Evolutionary conservation across 1,140 invertebrate species (phyloP), one percentile per base, ranked within the genome.

Genomic region (Drosophila repletoides): DNA sequence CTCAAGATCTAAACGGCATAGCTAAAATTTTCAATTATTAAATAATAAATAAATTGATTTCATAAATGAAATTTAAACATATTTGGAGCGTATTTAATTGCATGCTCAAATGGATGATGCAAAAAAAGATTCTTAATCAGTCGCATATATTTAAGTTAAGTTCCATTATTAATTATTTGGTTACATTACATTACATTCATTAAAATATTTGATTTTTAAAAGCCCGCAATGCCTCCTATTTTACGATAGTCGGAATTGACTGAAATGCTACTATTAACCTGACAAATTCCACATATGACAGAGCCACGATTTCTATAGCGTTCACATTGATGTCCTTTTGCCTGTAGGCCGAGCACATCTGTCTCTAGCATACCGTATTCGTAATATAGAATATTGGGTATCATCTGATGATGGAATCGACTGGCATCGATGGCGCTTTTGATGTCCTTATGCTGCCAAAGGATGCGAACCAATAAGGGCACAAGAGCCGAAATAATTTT

Each of bases 401-500:
- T 92, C 3, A 99, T 92, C 88, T 99, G 98, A 91, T 99, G 98
- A 91, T 99, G 98, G 33, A 99, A 91, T 65, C 98, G 92, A 2
- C 94, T 93, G 0, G 93, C 92, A 91, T 98, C 95, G 5, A 99
- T 93, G 0, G 97, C 95, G 67, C 95, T 90, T 76, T 97, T 95
- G 0, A 99, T 92, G 52, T 93, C 91, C 15, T 94, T 90, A 0
- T 92, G 92, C 86, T 97, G 93, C 92, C 95, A 94, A 0, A 98
- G 89, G 56, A 94, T 92, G 21, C 95, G 93, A 2, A 96, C 91
- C 9, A 95, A 91, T 0, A 95, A 93, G 93, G 97, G 84, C 15
- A 91, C 93, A 1, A 96, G 93, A 14, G 96, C 92, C 1, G 96
- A 96, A 0, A 95, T 96, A 46, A 99, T 99, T 89, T 95, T 95